These are phyloP conservation scores for Agrochola macilenta DNA, from an alignment of 2,888 invertebrate species.

Conservation along the genomic window DNA sequence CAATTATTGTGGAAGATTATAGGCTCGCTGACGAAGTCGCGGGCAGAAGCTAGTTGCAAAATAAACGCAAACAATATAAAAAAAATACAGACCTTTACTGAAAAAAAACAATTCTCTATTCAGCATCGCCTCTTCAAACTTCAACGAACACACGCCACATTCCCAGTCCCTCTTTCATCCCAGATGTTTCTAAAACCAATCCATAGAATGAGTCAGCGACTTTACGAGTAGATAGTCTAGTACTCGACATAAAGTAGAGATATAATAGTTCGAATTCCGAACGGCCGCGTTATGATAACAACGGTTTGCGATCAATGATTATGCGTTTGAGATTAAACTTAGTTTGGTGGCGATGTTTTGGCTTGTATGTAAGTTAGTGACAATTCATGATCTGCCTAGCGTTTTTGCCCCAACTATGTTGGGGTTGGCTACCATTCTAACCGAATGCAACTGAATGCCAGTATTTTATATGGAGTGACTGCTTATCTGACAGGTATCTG, in stretches of 20 bases:
- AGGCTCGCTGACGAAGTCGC: no score
- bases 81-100: no score
- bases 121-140: background rate
- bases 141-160: background rate
- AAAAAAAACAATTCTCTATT: background rate
- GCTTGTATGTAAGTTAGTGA: background rate
- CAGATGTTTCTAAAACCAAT: conserved; percentile 53
- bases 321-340: conserved; percentile 15
- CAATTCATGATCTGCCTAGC: background rate
- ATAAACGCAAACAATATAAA: no score
- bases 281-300: conserved; percentile 31
- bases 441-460: no score
- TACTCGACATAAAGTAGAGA: conserved; percentile 37
- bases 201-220: conserved; percentile 53
- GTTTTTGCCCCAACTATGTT: background rate
- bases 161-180: background rate
- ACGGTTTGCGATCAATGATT: conserved; percentile 16
- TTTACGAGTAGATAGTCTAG: conserved; percentile 47
- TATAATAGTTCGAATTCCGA: conserved; percentile 23
- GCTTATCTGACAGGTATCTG: no score
- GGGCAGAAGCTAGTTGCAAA: no score
- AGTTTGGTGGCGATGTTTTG: background rate
- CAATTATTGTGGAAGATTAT: no score
- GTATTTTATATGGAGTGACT: no score
- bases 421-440: background rate